phyloP scores from a whole-genome alignment of 2,888 invertebrate genomes.

The Rotaria magnacalcarata region DNA sequence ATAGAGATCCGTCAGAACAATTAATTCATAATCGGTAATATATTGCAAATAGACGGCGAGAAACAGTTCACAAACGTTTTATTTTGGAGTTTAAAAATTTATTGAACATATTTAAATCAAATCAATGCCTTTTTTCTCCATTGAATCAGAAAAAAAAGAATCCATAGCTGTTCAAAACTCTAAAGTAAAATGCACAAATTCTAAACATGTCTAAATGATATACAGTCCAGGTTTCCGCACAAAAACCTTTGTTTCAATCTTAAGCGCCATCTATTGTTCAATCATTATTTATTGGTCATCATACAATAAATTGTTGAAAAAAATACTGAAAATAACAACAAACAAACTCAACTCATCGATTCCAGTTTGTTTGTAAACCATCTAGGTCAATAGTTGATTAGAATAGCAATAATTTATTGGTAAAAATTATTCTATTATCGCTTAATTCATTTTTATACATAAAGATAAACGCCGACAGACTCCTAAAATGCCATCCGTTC shows the following conservation, averaged over 20 bases:
- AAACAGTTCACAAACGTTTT: no score
- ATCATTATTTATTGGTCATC: not conserved
- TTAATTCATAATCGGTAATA: no score
- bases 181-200: no score
- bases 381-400: not conserved
- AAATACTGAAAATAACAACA: not conserved
- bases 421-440: no score
- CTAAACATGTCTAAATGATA: no score
- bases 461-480: not conserved
- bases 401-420: not conserved
- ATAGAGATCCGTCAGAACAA: no score
- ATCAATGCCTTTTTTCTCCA: no score
- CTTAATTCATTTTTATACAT: not conserved
- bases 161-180: no score
- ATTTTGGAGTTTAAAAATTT: no score
- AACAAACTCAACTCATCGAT: not conserved
- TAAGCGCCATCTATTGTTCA: constrained; percentile 26
- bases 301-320: not conserved
- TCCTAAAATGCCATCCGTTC: not conserved
- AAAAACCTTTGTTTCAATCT: not conserved
- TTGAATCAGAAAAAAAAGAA: no score
- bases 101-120: no score
- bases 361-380: not conserved
- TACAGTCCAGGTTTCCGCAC: not conserved
- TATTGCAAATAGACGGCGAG: no score